Evolutionary conservation across 1,140 invertebrate species (phyloP), one percentile per base, ranked within the genome.

Genomic region (Palaemon carinicauda): DNA sequence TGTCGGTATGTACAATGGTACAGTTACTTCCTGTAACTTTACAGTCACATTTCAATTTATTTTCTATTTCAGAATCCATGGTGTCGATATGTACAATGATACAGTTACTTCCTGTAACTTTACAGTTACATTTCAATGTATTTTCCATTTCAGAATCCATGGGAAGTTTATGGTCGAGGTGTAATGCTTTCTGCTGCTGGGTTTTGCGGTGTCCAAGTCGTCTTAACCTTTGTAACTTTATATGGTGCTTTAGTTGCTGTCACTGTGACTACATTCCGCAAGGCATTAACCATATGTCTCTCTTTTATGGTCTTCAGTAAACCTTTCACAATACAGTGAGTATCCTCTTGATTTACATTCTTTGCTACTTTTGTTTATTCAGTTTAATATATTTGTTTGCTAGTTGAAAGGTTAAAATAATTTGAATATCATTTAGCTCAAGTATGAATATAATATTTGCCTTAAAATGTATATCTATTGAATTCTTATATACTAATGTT

Each of bases 261-360:
- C 2, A 98, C 97, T 19, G 96, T 98, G 12, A 93, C 93, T 33
- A 93, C 93, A 50, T 92, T 91, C 89, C 92, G 97, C 71, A 98
- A 99, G 92, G 97, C 97, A 29, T 93, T 98, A 0, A 97, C 97
- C 0, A 98, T 99, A 75, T 92, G 97, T 53, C 93, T 98, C 84
- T 98, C 97, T 1, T 99, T 99, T 92, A 87, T 98, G 54, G 95
- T 98, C 89, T 99, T 99, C 91, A 94, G 95, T 91, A 99, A 99
- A 91, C 97, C 98, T 9, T 99, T 99, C 90, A 97, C 96, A 15
- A 93, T 96, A 85, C 96, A 97, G 96, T 98, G 94, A 95, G 96
- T 94, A 69, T 74, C 14, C 19, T 33, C 33, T 56, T 27, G 15
- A 29, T 74, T 88, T 89, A 87, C 54, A n/a, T n/a, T n/a, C n/a